phyloP scores from a whole-genome alignment of 2,113 vertebrate species.

The Larimichthys crocea region DNA sequence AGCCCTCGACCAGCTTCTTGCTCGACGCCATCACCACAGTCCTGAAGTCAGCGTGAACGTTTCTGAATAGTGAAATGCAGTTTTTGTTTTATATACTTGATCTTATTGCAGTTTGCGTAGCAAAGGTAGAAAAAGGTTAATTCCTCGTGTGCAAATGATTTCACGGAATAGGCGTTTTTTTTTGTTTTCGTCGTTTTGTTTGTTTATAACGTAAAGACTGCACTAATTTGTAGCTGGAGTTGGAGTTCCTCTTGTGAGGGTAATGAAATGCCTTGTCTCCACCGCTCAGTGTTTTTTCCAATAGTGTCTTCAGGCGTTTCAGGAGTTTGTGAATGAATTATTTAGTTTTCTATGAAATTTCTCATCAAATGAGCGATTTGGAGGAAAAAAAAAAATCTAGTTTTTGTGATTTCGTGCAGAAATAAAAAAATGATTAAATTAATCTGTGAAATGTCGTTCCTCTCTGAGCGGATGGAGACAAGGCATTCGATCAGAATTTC shows the following conservation, averaged over 20 bases:
- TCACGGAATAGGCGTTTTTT: slow-evolving; percentile 46
- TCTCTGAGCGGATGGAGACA: slow-evolving; percentile 41
- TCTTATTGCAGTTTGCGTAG: slow-evolving; percentile 79
- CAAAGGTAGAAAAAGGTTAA: slow-evolving; percentile 67
- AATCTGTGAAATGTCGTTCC: slow-evolving; percentile 4
- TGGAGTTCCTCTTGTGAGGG: slow-evolving; percentile 47
- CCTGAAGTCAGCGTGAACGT: slow-evolving; percentile 61
- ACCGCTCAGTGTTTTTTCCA: slow-evolving; percentile 12
- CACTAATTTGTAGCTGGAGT: slow-evolving; percentile 79
- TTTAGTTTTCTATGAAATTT: slow-evolving; percentile 2
- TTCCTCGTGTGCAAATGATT: slow-evolving; percentile 76
- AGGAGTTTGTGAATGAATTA: slow-evolving; percentile 4
- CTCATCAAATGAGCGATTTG: slow-evolving; percentile 53
- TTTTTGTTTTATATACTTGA: slow-evolving; percentile 78
- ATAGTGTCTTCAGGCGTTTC: slow-evolving; percentile 16
- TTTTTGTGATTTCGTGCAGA: neutral
- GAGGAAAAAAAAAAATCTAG: neutral
- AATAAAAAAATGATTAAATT: neutral
- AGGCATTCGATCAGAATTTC: slow-evolving; percentile 46
- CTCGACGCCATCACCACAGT: slow-evolving; percentile 46
- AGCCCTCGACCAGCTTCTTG: slow-evolving; percentile 43
- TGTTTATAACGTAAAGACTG: slow-evolving; percentile 74
- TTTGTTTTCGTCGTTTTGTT: neutral
- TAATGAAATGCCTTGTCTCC: slow-evolving; percentile 61
- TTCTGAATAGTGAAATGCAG: slow-evolving; percentile 78